Evolutionary conservation across 2,888 invertebrate species (phyloP).

Genomic region (Cerceris rybyensis): DNA sequence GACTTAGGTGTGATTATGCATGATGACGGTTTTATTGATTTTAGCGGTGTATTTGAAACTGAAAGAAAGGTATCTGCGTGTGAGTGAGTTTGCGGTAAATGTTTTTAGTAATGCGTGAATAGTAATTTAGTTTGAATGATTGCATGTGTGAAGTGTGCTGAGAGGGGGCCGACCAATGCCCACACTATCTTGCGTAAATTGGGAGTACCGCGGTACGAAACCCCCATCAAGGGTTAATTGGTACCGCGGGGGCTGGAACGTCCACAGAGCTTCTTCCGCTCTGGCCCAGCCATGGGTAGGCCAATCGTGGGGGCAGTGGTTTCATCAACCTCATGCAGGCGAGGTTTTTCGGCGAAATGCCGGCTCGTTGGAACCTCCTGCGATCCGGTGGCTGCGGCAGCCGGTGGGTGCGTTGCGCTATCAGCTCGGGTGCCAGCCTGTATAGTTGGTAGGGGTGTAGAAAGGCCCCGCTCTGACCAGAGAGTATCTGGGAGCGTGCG

Average conservation of each 20-base stretch:
- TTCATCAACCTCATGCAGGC: neutral
- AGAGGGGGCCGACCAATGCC: too few relatives aligned
- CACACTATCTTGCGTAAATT: too few relatives aligned
- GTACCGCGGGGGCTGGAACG: too few relatives aligned
- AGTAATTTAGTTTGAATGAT: neutral
- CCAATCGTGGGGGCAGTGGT: constrained; percentile 11
- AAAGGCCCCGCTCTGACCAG: too few relatives aligned
- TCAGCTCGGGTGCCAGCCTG: constrained; percentile 11
- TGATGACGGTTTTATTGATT: neutral
- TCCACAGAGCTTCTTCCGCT: neutral
- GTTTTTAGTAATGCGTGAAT: neutral
- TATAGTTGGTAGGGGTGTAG: neutral
- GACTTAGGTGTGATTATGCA: neutral
- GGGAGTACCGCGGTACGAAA: too few relatives aligned
- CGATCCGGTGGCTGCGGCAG: too few relatives aligned
- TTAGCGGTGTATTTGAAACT: neutral
- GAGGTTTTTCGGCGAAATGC: neutral
- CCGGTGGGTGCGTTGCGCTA: neutral
- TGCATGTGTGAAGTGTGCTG: too few relatives aligned
- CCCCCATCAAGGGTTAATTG: too few relatives aligned
- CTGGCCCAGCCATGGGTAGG: constrained; percentile 1
- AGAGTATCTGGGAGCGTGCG: too few relatives aligned
- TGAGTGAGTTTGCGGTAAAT: neutral
- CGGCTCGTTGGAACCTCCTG: too few relatives aligned
- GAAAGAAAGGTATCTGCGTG: neutral